Evolutionary conservation across 1,140 invertebrate species (phyloP).

Genomic region (Drosophila sproati): DNA sequence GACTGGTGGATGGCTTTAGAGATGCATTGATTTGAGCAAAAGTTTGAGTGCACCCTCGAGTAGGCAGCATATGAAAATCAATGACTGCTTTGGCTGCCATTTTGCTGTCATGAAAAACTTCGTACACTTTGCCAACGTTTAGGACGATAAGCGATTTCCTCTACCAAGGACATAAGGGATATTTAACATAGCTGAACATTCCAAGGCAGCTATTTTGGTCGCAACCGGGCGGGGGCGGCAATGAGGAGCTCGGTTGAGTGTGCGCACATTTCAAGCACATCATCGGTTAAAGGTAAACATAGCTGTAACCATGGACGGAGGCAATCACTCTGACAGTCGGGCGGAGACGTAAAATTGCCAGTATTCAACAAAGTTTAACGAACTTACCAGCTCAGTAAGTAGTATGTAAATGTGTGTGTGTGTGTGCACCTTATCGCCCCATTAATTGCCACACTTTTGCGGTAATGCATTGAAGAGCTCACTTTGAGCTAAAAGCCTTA

Average conservation of each 20-base stretch:
- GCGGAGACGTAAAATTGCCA: slow-evolving; percentile 54
- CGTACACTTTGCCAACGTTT: slow-evolving; percentile 26
- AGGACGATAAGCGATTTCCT: slow-evolving; percentile 37
- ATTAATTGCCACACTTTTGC: slow-evolving; percentile 26
- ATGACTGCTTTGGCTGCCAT: slow-evolving; percentile 14
- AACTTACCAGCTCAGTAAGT: slow-evolving; percentile 46
- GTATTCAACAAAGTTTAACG: slow-evolving; percentile 72
- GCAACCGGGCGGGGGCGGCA: background rate
- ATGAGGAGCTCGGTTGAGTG: slow-evolving; percentile 36
- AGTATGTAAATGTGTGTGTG: background rate
- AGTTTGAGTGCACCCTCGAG: slow-evolving; percentile 8
- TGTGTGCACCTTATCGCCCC: slow-evolving; percentile 43
- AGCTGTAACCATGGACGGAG: slow-evolving; percentile 21
- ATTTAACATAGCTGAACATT: slow-evolving; percentile 56
- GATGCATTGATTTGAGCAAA: slow-evolving; percentile 32
- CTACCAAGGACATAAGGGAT: slow-evolving; percentile 66
- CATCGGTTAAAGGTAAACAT: slow-evolving; percentile 62
- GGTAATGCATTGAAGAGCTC: slow-evolving; percentile 11
- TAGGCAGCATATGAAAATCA: slow-evolving; percentile 30
- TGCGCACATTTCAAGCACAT: slow-evolving; percentile 67
- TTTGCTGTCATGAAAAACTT: slow-evolving; percentile 42
- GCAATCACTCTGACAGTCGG: slow-evolving; percentile 12
- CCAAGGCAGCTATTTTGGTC: slow-evolving; percentile 5
- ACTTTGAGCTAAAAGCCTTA: slow-evolving; percentile 13
- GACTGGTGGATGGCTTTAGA: slow-evolving; percentile 13